These are phyloP conservation scores for Brachionus manjavacas DNA, from an alignment of 1,140 invertebrate species.

Conservation along the genomic window DNA sequence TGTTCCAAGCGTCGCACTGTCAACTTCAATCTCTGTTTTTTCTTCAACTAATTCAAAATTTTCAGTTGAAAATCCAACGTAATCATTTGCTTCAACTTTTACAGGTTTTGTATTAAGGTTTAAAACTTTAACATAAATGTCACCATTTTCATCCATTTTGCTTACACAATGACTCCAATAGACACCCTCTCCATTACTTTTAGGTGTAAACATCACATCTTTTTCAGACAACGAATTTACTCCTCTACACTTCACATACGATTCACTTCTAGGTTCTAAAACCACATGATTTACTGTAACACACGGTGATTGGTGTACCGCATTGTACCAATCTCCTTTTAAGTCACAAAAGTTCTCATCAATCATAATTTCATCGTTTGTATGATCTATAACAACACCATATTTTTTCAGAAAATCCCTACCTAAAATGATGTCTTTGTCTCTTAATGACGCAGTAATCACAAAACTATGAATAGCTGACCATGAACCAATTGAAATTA, in stretches of 20 bases:
- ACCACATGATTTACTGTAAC: background rate
- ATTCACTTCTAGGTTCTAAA: background rate
- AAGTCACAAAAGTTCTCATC: background rate
- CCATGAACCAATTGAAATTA: background rate
- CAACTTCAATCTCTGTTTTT: no score
- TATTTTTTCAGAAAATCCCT: background rate
- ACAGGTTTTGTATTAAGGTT: no score
- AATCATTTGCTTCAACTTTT: no score
- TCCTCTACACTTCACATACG: background rate
- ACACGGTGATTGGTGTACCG: background rate
- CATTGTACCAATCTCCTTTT: background rate
- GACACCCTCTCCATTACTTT: background rate
- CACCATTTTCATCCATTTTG: no score
- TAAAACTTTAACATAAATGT: no score
- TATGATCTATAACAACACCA: background rate
- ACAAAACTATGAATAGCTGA: conserved; percentile 16
- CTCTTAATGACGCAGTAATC: background rate
- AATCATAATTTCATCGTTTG: background rate
- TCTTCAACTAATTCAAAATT: no score
- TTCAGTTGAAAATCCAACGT: no score
- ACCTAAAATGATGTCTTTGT: background rate
- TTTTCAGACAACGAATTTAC: background rate
- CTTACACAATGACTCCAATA: background rate
- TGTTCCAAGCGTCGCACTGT: no score
- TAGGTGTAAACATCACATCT: background rate